Percentiles rank a stretch among this genome's conserved stretches.
Evolutionary conservation across 2,888 invertebrate species (phyloP).

Genomic region (Trichacis sp.): DNA sequence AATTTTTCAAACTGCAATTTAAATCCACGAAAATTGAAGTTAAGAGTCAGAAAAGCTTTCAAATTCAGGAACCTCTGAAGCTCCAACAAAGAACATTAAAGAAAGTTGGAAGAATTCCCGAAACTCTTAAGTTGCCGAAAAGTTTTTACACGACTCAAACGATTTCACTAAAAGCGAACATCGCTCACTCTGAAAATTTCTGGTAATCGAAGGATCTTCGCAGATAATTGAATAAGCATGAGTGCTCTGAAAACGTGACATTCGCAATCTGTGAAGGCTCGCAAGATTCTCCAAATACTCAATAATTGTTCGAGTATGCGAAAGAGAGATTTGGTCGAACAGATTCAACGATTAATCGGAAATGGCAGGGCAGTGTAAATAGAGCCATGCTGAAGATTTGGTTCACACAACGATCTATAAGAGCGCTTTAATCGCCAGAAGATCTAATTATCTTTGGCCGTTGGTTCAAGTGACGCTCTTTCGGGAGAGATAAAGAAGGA

Average conservation of each 20-base stretch:
- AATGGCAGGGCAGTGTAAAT: neutral
- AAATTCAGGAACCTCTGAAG: too few relatives aligned
- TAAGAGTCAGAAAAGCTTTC: too few relatives aligned
- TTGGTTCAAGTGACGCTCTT: conserved; percentile 9
- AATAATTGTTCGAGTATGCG: neutral
- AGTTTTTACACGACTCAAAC: too few relatives aligned
- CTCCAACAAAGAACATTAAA: too few relatives aligned
- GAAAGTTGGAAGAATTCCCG: too few relatives aligned
- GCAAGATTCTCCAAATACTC: neutral
- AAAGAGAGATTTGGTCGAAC: neutral
- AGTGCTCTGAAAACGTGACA: neutral
- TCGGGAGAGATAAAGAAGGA: conserved; percentile 1
- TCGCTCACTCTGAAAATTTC: neutral
- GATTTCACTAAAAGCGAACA: neutral
- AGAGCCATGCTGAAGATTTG: neutral
- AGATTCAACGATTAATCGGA: neutral
- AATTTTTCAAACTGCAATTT: too few relatives aligned
- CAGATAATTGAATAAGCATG: neutral
- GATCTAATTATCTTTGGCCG: conserved; percentile 7
- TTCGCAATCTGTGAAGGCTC: neutral
- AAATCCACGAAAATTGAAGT: too few relatives aligned
- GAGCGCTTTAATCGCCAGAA: conserved; percentile 1
- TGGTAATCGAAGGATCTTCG: neutral
- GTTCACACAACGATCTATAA: neutral
- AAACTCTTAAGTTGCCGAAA: too few relatives aligned